A percentile compares a stretch with the other conserved stretches of the same genome.
Evolutionary conservation across 1,140 invertebrate species (phyloP).

Genomic region (Micrasema longulum): DNA sequence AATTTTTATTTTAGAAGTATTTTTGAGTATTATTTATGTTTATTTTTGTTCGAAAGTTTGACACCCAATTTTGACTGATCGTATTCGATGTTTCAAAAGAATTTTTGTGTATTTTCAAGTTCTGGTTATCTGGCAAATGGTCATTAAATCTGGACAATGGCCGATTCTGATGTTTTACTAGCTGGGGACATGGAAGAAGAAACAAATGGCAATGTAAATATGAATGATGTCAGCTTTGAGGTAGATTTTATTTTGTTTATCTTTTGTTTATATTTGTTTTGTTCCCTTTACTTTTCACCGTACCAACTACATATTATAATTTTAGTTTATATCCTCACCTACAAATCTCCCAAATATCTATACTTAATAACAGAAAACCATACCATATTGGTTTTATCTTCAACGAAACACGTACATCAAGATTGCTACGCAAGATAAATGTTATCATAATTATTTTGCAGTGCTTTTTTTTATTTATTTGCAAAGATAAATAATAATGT

Average conservation of each 20-base stretch:
- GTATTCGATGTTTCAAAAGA: conserved; percentile 13
- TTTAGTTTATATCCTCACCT: neutral
- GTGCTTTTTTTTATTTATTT: neutral
- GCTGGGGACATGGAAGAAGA: conserved; percentile 47
- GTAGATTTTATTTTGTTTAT: conserved; percentile 41
- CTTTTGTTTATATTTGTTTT: conserved; percentile 21
- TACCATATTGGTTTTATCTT: neutral
- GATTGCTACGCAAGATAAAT: neutral
- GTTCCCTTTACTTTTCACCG: conserved; percentile 1
- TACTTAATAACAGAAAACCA: neutral
- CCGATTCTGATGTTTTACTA: conserved; percentile 41
- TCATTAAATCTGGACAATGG: conserved; percentile 43
- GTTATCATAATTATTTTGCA: neutral
- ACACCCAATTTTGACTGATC: neutral
- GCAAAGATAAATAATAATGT: too few relatives aligned
- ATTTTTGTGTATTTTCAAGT: conserved; percentile 43
- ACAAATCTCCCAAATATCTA: conserved; percentile 1
- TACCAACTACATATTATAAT: neutral
- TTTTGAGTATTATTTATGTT: conserved; percentile 24
- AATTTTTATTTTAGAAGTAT: conserved; percentile 14
- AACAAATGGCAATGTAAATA: conserved; percentile 44
- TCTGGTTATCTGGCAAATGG: conserved; percentile 41
- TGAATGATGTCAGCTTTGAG: conserved; percentile 40
- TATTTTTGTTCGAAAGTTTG: neutral
- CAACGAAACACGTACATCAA: conserved; percentile 14